Evolutionary conservation across 2,797 vertebrate genomes (phyloP), one percentile per base, ranked within the genome.

Genomic region (Uromys caudimaculatus): DNA sequence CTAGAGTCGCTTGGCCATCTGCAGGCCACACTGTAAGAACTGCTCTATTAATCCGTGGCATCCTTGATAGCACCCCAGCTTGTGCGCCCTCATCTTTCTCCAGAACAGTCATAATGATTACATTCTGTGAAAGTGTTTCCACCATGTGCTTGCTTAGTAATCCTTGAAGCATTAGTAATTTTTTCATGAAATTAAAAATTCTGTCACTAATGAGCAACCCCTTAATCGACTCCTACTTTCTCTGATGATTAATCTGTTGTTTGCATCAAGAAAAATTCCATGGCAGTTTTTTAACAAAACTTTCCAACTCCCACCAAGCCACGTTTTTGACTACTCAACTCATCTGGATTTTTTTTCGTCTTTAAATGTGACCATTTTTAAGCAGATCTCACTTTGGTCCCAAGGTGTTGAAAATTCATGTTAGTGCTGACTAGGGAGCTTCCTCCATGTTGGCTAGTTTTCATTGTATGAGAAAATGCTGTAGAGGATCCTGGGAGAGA

Each of bases 121-220:
- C 73, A 54, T 89, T 88, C 54, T 79, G 78, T 23, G 64, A 92
- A 94, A 83, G 44, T 75, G 7, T 88, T 93, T 81, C n/a, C 67
- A 64, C 87, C 77, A 69, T 23, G n/a, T 71, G 75, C 73, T 94
- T 95, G 21, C 81, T 95, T 93, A 76, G 67, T 83, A 97, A 92
- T 78, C 54, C 41, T 17, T 94, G 92, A 93, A 91, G 29, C 47
- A 79, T 71, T 87, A 73, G 47, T 82, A 88, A 93, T 93, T 96
- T 94, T 97, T 95, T 87, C 81, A 88, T 78, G 95, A 87, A 90
- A 89, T 93, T 95, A 85, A 95, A 96, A 91, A 52, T 69, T 64
- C 6, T 90, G 86, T 87, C 76, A 85, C 35, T 90, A 93, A 93
- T 54, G 27, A 93, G 83, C 60, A 90, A 38, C 29, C 50, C 32